Percentiles rank a stretch among this genome's conserved stretches.
Conservation (phyloP, 2,113 vertebrate species). For the Pao palembangensis region DNA sequence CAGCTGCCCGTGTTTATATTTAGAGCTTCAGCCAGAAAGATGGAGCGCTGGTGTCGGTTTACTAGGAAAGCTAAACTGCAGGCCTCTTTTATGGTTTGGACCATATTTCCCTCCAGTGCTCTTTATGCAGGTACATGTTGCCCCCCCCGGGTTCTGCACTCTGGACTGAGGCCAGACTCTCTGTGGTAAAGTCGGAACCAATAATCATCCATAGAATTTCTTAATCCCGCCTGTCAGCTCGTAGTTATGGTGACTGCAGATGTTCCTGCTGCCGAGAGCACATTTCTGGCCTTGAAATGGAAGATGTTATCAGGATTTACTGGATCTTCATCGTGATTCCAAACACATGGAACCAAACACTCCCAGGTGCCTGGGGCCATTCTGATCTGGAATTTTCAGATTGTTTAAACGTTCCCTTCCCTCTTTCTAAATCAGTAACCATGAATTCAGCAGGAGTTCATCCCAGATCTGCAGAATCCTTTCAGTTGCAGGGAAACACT, state of each 20-base stretch:
- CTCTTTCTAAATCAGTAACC: too few species aligned
- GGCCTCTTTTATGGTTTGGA: conserved; percentile 24
- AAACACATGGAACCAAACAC: background rate
- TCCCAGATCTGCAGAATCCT: too few species aligned
- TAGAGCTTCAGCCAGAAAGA: conserved; percentile 53
- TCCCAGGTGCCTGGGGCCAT: background rate
- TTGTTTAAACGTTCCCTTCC: too few species aligned
- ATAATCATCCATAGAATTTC: conserved; percentile 10
- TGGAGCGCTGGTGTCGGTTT: conserved; percentile 48
- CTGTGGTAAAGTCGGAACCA: conserved; percentile 21
- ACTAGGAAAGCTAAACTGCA: conserved; percentile 47
- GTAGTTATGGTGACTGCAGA: conserved; percentile 1
- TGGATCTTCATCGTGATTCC: background rate
- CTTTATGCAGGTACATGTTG: conserved; percentile 5
- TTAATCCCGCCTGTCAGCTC: conserved; percentile 31
- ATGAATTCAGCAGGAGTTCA: too few species aligned
- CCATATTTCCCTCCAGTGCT: conserved; percentile 10
- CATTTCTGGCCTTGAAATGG: background rate
- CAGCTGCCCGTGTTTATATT: conserved; percentile 75
- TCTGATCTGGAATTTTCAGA: too few species aligned
- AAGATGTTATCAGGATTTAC: background rate
- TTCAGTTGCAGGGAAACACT: too few species aligned
- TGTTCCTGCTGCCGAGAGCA: background rate
- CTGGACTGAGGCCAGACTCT: background rate
- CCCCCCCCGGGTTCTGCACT: background rate